Evolutionary conservation across 2,888 invertebrate species (phyloP).

Genomic region (Euplexia lucipara): DNA sequence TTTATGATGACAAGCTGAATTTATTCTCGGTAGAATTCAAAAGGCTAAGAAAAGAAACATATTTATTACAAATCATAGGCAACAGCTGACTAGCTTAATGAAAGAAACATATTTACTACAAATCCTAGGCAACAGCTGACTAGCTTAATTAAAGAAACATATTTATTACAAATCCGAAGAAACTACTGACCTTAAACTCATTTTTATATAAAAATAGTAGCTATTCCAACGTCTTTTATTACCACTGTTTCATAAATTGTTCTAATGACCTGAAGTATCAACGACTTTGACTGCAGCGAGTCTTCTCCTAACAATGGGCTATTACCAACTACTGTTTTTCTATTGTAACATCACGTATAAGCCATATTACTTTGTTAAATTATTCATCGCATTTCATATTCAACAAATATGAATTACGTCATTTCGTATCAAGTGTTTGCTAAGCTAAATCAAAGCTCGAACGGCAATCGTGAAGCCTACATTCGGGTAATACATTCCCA

Average conservation of each 20-base stretch:
- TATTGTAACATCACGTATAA: constrained; percentile 53
- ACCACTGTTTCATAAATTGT: constrained; percentile 38
- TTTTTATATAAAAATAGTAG: constrained; percentile 27
- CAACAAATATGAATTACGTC: constrained; percentile 64
- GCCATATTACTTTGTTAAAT: constrained; percentile 53
- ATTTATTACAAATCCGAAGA: constrained; percentile 37
- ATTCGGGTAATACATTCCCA: constrained; percentile 62
- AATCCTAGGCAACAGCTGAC: constrained; percentile 28
- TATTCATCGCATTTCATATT: constrained; percentile 61
- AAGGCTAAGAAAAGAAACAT: constrained; percentile 21
- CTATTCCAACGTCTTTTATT: constrained; percentile 18
- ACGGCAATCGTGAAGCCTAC: constrained; percentile 64
- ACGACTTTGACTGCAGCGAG: constrained; percentile 26
- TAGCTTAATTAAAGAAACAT: no score
- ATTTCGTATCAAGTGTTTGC: constrained; percentile 61
- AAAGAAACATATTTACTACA: constrained; percentile 29
- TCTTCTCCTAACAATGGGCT: constrained; percentile 55
- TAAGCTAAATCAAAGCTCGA: constrained; percentile 64
- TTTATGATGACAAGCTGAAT: constrained; percentile 46
- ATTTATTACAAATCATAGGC: neutral
- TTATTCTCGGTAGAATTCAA: constrained; percentile 40
- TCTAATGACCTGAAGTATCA: constrained; percentile 37
- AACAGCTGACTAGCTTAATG: neutral
- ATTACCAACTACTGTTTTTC: constrained; percentile 57
- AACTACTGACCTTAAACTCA: constrained; percentile 28